Evolutionary conservation across 1,140 invertebrate genomes (phyloP).

Genomic region (Papilio dardanus): DNA sequence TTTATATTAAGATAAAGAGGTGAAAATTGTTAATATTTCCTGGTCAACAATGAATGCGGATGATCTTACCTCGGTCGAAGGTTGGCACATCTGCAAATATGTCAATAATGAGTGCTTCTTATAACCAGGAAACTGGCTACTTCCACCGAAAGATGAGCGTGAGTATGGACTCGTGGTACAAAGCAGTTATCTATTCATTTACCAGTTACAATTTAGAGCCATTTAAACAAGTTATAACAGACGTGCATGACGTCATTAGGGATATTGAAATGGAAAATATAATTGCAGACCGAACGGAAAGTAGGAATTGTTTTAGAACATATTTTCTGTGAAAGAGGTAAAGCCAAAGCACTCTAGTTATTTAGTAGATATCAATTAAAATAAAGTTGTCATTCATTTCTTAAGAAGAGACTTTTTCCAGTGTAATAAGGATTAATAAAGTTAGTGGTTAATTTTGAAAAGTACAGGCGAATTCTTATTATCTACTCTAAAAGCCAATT

Average conservation of each 20-base stretch:
- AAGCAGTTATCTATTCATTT: slow-evolving; percentile 60
- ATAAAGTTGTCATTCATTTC: neutral
- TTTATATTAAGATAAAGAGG: slow-evolving; percentile 40
- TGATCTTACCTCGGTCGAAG: slow-evolving; percentile 75
- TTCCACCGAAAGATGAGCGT: slow-evolving; percentile 57
- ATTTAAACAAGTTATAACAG: slow-evolving; percentile 38
- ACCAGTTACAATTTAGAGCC: neutral
- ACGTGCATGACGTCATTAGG: slow-evolving; percentile 31
- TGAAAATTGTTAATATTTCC: slow-evolving; percentile 72
- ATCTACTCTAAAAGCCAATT: neutral
- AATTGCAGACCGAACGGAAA: neutral
- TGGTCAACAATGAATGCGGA: slow-evolving; percentile 61
- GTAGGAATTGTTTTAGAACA: no score
- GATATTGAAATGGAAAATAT: neutral
- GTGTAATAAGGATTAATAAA: neutral
- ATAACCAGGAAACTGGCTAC: slow-evolving; percentile 70
- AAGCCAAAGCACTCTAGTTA: neutral
- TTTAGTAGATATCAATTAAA: neutral
- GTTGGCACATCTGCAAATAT: slow-evolving; percentile 76
- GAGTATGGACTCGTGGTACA: slow-evolving; percentile 58
- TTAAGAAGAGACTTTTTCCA: neutral
- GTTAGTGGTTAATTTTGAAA: slow-evolving; percentile 11
- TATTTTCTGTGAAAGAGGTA: neutral
- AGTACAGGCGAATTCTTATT: neutral
- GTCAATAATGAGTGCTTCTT: slow-evolving; percentile 61